Conservation (phyloP, 1,140 invertebrate species). For the Capitella teleta region DNA sequence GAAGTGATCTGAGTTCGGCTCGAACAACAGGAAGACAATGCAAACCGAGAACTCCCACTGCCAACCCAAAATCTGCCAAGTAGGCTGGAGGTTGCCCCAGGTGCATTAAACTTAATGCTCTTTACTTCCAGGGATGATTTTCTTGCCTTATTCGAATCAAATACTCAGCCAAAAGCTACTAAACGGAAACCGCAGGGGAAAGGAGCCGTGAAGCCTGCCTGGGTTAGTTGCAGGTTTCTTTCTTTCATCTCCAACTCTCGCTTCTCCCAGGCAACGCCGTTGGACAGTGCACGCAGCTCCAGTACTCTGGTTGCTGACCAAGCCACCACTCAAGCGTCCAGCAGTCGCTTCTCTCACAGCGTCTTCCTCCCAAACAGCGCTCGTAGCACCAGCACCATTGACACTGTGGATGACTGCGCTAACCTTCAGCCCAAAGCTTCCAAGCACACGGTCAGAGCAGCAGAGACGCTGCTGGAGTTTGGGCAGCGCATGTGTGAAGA, state of each 20-base stretch:
- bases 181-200: constrained; percentile 8
- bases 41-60: too few species aligned
- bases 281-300: neutral
- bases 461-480: neutral
- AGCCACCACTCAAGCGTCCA: neutral
- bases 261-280: neutral
- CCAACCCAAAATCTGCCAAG: too few species aligned
- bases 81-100: too few species aligned
- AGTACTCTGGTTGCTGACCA: neutral
- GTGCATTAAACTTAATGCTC: too few species aligned
- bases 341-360: constrained; percentile 18
- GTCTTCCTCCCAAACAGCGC: constrained; percentile 28
- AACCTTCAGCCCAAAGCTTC: neutral
- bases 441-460: neutral
- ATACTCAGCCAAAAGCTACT: constrained; percentile 28
- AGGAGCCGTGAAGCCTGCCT: neutral
- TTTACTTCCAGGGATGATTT: constrained; percentile 35
- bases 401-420: constrained; percentile 12
- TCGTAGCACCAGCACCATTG: constrained; percentile 23
- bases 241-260: neutral
- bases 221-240: constrained; percentile 1
- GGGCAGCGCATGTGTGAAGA: neutral
- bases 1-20: too few species aligned
- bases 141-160: constrained; percentile 32
- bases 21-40: too few species aligned